These are phyloP conservation scores for Cephus cinctus DNA, from an alignment of 1,140 invertebrate genomes.

Conservation along the genomic window DNA sequence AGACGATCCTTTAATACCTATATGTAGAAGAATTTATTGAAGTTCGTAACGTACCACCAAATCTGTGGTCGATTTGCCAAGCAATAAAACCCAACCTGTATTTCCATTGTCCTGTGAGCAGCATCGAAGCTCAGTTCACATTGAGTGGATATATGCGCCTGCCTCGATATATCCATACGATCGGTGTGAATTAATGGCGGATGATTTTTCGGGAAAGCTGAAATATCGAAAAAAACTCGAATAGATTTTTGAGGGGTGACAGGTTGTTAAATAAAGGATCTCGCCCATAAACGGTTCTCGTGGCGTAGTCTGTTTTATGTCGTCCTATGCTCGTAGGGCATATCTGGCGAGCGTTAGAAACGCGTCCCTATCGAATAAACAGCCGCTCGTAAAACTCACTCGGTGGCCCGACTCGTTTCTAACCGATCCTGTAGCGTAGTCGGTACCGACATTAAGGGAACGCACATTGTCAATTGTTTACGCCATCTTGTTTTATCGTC, in stretches of 20 bases:
- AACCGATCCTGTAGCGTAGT: background rate
- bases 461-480: constrained; percentile 7
- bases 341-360: constrained; percentile 9
- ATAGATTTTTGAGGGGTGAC: constrained; percentile 5
- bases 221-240: background rate
- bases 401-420: background rate
- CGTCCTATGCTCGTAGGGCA: background rate
- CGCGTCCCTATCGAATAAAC: constrained; percentile 3
- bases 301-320: constrained; percentile 1
- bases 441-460: background rate
- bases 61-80: too few relatives aligned
- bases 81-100: too few relatives aligned
- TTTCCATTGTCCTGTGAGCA: too few relatives aligned
- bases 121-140: too few relatives aligned
- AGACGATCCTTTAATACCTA: too few relatives aligned
- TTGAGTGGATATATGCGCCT: too few relatives aligned
- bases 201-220: too few relatives aligned
- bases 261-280: constrained; percentile 1
- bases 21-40: too few relatives aligned
- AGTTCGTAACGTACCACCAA: too few relatives aligned
- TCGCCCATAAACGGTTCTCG: background rate
- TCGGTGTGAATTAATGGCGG: too few relatives aligned
- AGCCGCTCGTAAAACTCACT: constrained; percentile 2
- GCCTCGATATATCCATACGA: too few relatives aligned
- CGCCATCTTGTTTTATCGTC: background rate